A percentile compares a stretch with the other conserved stretches of the same genome.
These are phyloP conservation scores for Pterois miles DNA, from an alignment of 2,797 vertebrate species.

Conservation along the genomic window DNA sequence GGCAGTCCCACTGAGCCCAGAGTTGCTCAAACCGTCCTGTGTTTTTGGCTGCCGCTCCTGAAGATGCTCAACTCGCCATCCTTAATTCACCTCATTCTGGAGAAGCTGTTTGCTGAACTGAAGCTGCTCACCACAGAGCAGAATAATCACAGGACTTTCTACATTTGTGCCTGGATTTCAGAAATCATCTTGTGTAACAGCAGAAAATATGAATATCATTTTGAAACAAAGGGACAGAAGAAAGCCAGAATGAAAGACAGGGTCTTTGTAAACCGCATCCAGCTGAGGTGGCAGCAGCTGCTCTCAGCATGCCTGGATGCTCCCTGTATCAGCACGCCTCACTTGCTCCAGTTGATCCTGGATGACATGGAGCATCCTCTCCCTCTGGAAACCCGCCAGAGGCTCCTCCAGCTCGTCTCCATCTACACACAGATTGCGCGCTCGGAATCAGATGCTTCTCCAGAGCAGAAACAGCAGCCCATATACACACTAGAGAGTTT, in stretches of 20 bases:
- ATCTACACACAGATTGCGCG: constrained; percentile 89
- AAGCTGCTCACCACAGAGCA: constrained; percentile 80
- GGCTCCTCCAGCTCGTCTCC: constrained; percentile 88
- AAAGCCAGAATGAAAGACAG: constrained; percentile 78
- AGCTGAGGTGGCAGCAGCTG: constrained; percentile 89
- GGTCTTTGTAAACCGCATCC: constrained; percentile 84
- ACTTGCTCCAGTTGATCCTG: constrained; percentile 89
- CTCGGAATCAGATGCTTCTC: constrained; percentile 29
- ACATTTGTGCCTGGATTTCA: constrained; percentile 90
- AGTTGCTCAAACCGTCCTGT: constrained; percentile 84
- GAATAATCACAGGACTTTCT: constrained; percentile 80
- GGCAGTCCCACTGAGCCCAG: constrained; percentile 49
- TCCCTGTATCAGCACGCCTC: constrained; percentile 88
- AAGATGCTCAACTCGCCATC: constrained; percentile 84
- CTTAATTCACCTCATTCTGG: constrained; percentile 88
- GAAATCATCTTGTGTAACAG: constrained; percentile 88
- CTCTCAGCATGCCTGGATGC: constrained; percentile 89
- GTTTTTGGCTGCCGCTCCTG: constrained; percentile 93
- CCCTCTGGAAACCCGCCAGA: constrained; percentile 85
- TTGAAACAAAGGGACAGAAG: constrained; percentile 75
- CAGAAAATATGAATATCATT: constrained; percentile 75
- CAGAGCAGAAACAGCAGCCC: constrained; percentile 74
- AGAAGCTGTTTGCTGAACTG: constrained; percentile 89
- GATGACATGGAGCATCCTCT: constrained; percentile 90
- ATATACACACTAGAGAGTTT: constrained; percentile 92